Evolutionary conservation across 2,113 vertebrate genomes (phyloP).

Genomic region (Asarcornis scutulata): DNA sequence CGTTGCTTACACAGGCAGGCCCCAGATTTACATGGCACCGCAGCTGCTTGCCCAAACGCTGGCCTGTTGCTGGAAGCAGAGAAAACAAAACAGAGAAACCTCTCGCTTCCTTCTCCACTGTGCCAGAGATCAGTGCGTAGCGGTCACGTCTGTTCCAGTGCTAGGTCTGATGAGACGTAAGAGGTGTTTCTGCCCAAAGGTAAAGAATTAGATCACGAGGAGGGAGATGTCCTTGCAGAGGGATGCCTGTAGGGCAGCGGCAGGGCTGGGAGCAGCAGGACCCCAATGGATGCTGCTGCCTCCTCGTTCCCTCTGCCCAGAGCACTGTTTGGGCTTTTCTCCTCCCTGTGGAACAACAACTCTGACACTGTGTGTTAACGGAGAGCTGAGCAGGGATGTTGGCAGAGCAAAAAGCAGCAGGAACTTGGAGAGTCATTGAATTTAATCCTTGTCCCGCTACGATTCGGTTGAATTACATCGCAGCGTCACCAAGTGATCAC

Average conservation of each 20-base stretch:
- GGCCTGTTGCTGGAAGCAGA: background rate
- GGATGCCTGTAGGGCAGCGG: background rate
- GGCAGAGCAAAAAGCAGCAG: background rate
- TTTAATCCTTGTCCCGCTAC: background rate
- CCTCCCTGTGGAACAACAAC: background rate
- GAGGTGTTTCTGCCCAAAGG: background rate
- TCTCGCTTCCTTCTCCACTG: background rate
- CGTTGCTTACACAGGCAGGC: background rate
- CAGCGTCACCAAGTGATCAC: background rate
- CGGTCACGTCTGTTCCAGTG: background rate
- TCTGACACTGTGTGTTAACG: background rate
- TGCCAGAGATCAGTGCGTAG: fast-evolving
- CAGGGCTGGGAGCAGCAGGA: background rate
- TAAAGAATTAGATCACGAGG: background rate
- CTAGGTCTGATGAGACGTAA: background rate
- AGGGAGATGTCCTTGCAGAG: background rate
- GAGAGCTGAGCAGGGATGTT: background rate
- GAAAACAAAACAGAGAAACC: background rate
- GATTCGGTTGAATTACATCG: background rate
- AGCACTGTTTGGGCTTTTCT: background rate
- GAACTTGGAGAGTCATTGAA: background rate
- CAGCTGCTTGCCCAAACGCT: background rate
- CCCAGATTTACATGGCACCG: background rate
- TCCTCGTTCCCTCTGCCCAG: background rate
- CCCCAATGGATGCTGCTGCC: background rate